A percentile compares a stretch with the other conserved stretches of the same genome.
phyloP scores from a whole-genome alignment of 2,888 invertebrate genomes.

The Odontomyia ornata region DNA sequence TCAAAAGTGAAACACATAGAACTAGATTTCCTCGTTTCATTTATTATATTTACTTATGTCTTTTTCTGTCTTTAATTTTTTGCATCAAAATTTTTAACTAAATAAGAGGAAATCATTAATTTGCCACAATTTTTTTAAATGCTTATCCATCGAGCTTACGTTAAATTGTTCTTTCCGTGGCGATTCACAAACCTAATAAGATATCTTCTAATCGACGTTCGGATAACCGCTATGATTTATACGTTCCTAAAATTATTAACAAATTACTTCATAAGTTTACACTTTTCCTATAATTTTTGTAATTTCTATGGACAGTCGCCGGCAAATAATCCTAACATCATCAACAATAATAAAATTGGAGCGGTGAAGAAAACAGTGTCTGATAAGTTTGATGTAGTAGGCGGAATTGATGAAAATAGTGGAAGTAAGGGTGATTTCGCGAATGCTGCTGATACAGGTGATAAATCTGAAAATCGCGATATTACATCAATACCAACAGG shows the following conservation, averaged over 20 bases:
- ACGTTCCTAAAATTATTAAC: slow-evolving; percentile 44
- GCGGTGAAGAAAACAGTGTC: background rate
- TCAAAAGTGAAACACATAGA: slow-evolving; percentile 26
- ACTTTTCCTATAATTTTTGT: slow-evolving; percentile 47
- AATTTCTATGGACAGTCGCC: slow-evolving; percentile 46
- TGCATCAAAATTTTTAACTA: slow-evolving; percentile 23
- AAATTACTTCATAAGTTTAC: slow-evolving; percentile 43
- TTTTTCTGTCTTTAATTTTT: slow-evolving; percentile 1
- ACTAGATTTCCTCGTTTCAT: slow-evolving; percentile 20
- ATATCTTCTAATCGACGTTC: background rate
- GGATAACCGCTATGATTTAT: slow-evolving; percentile 27
- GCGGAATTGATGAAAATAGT: slow-evolving; percentile 36
- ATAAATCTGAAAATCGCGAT: slow-evolving; percentile 43
- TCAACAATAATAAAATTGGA: slow-evolving; percentile 11
- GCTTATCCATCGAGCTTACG: background rate
- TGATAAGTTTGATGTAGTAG: background rate
- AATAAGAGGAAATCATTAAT: slow-evolving; percentile 19
- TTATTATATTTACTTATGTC: background rate
- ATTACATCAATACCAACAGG: slow-evolving; percentile 27
- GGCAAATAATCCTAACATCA: slow-evolving; percentile 21
- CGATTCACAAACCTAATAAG: slow-evolving; percentile 10
- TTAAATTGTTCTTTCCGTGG: slow-evolving; percentile 41
- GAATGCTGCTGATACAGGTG: slow-evolving; percentile 23
- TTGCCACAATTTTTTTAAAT: slow-evolving; percentile 32
- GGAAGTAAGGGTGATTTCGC: slow-evolving; percentile 6